These are phyloP conservation scores for Ellobium chinense DNA, from an alignment of 2,888 invertebrate species.

Conservation along the genomic window DNA sequence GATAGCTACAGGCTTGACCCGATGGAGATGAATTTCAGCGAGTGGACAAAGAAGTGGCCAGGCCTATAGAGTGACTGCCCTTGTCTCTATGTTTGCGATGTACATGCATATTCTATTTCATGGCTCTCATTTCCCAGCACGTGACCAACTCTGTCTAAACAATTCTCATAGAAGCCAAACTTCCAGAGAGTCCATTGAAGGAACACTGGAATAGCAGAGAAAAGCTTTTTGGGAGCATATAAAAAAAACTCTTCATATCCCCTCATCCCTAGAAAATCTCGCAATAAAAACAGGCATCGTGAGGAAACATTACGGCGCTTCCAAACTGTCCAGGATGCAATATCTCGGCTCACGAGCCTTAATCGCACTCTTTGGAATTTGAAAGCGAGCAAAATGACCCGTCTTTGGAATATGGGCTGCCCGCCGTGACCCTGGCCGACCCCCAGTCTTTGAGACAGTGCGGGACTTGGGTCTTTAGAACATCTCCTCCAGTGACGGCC, in stretches of 20 bases:
- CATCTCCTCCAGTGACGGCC: constrained; percentile 8
- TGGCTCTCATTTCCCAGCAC: not conserved
- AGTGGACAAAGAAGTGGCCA: too few species aligned
- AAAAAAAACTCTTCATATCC: not conserved
- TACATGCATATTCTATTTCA: not conserved
- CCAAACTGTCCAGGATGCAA: constrained; percentile 19
- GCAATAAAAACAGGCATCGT: constrained; percentile 4
- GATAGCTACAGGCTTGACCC: too few species aligned
- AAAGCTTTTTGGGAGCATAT: constrained; percentile 2
- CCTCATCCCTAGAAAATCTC: not conserved
- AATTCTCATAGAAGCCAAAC: not conserved
- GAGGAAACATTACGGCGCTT: constrained; percentile 9
- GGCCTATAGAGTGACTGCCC: too few species aligned
- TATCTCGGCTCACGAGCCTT: constrained; percentile 22
- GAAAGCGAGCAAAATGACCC: constrained; percentile 40
- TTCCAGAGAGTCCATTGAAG: not conserved
- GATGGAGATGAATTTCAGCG: too few species aligned
- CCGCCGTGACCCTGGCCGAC: not conserved
- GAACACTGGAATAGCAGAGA: not conserved
- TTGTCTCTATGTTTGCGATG: not conserved
- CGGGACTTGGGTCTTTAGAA: constrained; percentile 19
- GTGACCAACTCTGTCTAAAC: not conserved
- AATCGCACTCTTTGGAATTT: constrained; percentile 38
- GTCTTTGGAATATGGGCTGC: not conserved
- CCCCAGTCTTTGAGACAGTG: constrained; percentile 11